These are phyloP conservation scores for Mesorhabditis belari DNA, from an alignment of 2,888 invertebrate species.

Conservation along the genomic window DNA sequence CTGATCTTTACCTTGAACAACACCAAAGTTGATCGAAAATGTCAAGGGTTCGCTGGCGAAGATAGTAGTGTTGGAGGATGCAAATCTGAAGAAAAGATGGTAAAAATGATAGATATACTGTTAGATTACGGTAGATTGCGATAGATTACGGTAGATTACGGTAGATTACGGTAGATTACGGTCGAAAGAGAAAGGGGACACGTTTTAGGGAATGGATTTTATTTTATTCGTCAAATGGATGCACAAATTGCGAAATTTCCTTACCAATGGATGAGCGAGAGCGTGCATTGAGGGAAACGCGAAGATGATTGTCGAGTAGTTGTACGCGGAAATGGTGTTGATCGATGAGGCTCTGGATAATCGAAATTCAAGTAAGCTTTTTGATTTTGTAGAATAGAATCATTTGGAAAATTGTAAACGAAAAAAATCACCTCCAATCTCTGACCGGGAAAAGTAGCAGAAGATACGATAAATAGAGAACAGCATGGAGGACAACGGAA, in stretches of 20 bases:
- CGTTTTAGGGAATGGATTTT: no score
- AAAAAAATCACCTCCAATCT: conserved; percentile 8
- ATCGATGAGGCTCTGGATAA: conserved; percentile 7
- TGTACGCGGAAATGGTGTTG: conserved; percentile 12
- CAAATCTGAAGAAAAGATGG: conserved; percentile 10
- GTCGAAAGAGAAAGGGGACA: no score
- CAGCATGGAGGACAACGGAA: conserved; percentile 18
- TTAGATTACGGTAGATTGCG: no score
- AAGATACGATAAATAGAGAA: conserved; percentile 18
- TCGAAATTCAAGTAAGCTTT: not conserved
- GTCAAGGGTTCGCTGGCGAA: conserved; percentile 15
- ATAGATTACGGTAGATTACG: no score
- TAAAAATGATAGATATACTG: not conserved
- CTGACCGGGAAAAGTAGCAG: conserved; percentile 16
- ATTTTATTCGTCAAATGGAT: not conserved
- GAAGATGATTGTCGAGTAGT: conserved; percentile 19
- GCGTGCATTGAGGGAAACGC: conserved; percentile 18
- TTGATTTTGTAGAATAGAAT: not conserved
- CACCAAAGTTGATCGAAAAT: not conserved
- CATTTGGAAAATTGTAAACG: not conserved
- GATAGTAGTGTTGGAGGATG: conserved; percentile 16
- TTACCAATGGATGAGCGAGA: conserved; percentile 20
- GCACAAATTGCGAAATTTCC: not conserved
- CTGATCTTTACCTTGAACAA: not conserved
- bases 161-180: no score